Percentiles rank a stretch among this genome's conserved stretches.
These are phyloP conservation scores for Drosophila maculinotata DNA, from an alignment of 2,888 invertebrate genomes.

Conservation along the genomic window DNA sequence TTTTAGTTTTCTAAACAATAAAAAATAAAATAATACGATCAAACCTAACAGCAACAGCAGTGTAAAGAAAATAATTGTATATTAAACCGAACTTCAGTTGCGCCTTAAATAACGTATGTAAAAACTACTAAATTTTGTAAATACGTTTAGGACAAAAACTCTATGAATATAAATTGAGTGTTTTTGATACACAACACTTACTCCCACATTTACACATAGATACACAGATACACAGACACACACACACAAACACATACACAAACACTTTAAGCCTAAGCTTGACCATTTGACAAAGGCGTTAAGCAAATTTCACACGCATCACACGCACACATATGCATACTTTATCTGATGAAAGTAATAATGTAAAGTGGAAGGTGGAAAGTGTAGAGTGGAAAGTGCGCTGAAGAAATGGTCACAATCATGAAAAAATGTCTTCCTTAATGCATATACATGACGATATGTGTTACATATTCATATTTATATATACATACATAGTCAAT, in stretches of 20 bases:
- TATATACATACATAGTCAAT: slow-evolving; percentile 20
- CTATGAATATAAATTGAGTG: slow-evolving; percentile 57
- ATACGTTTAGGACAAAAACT: slow-evolving; percentile 42
- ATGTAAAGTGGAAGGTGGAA: slow-evolving; percentile 36
- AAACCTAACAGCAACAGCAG: slow-evolving; percentile 21
- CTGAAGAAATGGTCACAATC: slow-evolving; percentile 74
- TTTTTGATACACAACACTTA: slow-evolving; percentile 28
- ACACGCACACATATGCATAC: slow-evolving; percentile 21
- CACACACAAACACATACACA: slow-evolving; percentile 68
- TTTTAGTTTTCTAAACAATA: slow-evolving; percentile 5
- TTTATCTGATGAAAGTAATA: slow-evolving; percentile 28
- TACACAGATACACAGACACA: background rate
- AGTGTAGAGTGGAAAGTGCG: slow-evolving; percentile 43
- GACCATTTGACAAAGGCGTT: slow-evolving; percentile 56
- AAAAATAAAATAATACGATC: slow-evolving; percentile 19
- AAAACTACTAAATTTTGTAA: slow-evolving; percentile 55
- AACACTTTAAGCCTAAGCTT: slow-evolving; percentile 67
- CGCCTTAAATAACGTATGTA: slow-evolving; percentile 64
- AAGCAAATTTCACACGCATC: slow-evolving; percentile 18
- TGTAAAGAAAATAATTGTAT: slow-evolving; percentile 49
- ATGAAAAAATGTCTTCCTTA: slow-evolving; percentile 80
- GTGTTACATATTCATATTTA: slow-evolving; percentile 68
- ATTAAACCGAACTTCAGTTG: slow-evolving; percentile 70
- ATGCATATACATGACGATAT: slow-evolving; percentile 79
- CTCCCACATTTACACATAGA: slow-evolving; percentile 13